These are phyloP conservation scores for Rhinoderma darwinii DNA, from an alignment of 2,113 vertebrate species.

Conservation along the genomic window DNA sequence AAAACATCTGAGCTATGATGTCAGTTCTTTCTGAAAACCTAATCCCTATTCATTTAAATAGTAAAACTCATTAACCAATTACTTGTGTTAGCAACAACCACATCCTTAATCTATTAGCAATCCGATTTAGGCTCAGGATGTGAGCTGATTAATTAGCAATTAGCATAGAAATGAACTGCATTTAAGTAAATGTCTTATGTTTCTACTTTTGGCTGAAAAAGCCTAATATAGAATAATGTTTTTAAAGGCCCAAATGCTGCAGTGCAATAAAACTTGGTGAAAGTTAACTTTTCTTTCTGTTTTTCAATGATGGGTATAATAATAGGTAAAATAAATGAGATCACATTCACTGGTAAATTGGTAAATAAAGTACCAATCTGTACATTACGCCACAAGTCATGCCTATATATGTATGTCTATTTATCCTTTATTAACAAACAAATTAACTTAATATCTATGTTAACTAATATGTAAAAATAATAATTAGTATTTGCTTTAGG, in stretches of 20 bases:
- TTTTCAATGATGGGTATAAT: not conserved
- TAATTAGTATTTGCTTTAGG: too few relatives aligned
- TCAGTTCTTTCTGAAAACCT: constrained; percentile 40
- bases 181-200: constrained; percentile 50
- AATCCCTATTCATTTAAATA: constrained; percentile 48
- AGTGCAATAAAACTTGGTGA: not conserved
- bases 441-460: too few relatives aligned
- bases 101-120: constrained; percentile 59
- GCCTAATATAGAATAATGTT: constrained; percentile 39
- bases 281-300: constrained; percentile 14
- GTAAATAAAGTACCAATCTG: too few relatives aligned
- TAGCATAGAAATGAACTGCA: constrained; percentile 58
- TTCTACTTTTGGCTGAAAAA: constrained; percentile 41
- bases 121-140: constrained; percentile 51
- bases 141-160: constrained; percentile 59
- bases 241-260: not conserved
- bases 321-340: too few relatives aligned
- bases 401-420: too few relatives aligned
- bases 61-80: constrained; percentile 59
- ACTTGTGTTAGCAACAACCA: constrained; percentile 55
- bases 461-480: too few relatives aligned
- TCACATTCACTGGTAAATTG: too few relatives aligned
- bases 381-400: too few relatives aligned
- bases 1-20: constrained; percentile 35
- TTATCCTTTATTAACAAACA: too few relatives aligned